Evolutionary conservation across 2,888 invertebrate species (phyloP), one percentile per base, ranked within the genome.

Genomic region (Aphelenchoides bicaudatus): DNA sequence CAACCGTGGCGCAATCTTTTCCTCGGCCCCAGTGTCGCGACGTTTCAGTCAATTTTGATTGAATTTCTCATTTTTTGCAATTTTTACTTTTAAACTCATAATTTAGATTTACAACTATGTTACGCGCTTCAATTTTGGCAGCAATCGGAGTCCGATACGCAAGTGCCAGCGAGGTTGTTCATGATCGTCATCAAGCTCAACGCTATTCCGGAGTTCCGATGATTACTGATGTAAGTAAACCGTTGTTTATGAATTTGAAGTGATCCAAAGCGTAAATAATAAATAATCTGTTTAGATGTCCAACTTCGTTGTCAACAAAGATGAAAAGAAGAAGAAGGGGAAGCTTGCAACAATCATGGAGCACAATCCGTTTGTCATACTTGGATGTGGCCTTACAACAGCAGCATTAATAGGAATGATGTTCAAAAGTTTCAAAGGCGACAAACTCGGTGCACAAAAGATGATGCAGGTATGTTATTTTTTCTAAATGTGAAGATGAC

Each of bases 371-470:
- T 62, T 57, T 23, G 74, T 74, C 23, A 69, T 72, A 38, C 29
- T 72, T 43, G 74, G 74, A 51, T 70, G 73, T 69, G 73, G 68
- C 25, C 61, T 72, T 29, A 74, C 74, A 6, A 68, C 69, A 3
- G 29, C 61, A 19, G 74, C 74, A 6, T 58, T 74, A 1, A 59
- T 73, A 16, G 74, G 74, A 56, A 74, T 74, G 74, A 56, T 66
- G 34, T 54, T 59, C 10, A 55, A 65, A 8, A 72, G 70, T 27
- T 70, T 72, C 55, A 28, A 66, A 31, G 74, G 74, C 6, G 74
- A 74, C 58, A 67, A 68, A 58, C 57, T 70, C 10, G 73, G 74
- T 5, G 68, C 73, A 0, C 74, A 74, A 54, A 70, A 70, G 58
- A 65, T 65, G 62, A 74, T 74, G 73, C 71, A 72, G 64, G 71